Evolutionary conservation across 2,888 invertebrate species (phyloP).

Genomic region (Mythimna loreyi): DNA sequence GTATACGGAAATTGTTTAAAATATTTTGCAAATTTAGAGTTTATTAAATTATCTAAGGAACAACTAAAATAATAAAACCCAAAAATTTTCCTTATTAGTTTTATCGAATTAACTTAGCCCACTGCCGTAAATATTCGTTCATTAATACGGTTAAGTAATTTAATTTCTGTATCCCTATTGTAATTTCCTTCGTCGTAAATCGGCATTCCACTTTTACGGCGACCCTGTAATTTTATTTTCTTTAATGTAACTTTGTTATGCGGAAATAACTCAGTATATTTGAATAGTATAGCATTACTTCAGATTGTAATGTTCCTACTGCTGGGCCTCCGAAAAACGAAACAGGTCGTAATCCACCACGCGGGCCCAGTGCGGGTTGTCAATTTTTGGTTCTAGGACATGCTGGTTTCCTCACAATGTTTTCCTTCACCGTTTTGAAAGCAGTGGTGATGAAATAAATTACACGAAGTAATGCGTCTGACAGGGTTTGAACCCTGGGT

Average conservation of each 20-base stretch:
- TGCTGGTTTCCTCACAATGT: no score
- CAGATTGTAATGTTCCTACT: no score
- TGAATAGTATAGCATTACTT: no score
- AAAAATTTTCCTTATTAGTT: not conserved
- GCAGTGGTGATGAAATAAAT: no score
- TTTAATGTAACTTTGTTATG: constrained; percentile 13
- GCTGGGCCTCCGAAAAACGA: no score
- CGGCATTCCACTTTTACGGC: constrained; percentile 2
- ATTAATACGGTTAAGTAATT: constrained; percentile 8
- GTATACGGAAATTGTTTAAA: not conserved
- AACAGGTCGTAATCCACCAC: no score
- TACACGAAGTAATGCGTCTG: no score
- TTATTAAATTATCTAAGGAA: no score
- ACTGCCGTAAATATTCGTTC: not conserved
- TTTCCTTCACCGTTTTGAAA: no score
- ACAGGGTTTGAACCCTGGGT: no score
- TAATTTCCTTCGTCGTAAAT: not conserved
- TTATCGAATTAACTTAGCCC: not conserved
- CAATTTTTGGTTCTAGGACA: no score
- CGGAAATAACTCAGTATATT: constrained; percentile 42
- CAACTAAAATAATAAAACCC: not conserved
- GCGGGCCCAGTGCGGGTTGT: no score
- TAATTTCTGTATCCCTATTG: not conserved
- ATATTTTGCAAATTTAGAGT: not conserved
- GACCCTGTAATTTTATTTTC: constrained; percentile 16